A percentile compares a stretch with the other conserved stretches of the same genome.
phyloP scores from a whole-genome alignment of 2,888 invertebrate genomes.

The Xestia ashworthii region DNA sequence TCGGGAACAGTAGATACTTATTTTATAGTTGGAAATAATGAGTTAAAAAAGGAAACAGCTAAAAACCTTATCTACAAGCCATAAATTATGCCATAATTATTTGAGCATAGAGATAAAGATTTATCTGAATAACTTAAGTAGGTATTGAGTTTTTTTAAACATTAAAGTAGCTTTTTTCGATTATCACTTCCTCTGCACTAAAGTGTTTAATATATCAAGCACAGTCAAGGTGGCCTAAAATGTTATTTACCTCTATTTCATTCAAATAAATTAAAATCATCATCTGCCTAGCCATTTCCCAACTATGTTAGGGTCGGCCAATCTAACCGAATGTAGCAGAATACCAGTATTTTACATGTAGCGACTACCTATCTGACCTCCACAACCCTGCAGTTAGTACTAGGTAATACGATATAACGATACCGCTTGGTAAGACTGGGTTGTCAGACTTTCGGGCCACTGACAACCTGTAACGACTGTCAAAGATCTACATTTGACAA shows the following conservation, averaged over 20 bases:
- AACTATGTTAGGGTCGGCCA: background rate
- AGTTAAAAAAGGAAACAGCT: background rate
- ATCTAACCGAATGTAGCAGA: too few species aligned
- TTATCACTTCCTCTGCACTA: background rate
- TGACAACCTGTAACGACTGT: too few species aligned
- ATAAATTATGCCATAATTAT: background rate
- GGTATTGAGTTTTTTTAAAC: background rate
- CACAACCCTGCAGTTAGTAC: too few species aligned
- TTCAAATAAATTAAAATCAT: background rate
- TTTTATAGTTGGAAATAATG: background rate
- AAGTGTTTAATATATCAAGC: background rate
- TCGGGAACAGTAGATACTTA: background rate
- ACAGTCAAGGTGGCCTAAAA: background rate
- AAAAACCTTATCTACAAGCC: constrained; percentile 3
- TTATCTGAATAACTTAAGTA: background rate
- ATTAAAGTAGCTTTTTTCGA: background rate
- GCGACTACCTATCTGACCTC: too few species aligned
- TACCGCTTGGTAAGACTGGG: too few species aligned
- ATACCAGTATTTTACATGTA: too few species aligned
- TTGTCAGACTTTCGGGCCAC: too few species aligned
- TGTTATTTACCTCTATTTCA: background rate
- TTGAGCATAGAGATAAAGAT: constrained; percentile 5
- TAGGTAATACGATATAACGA: too few species aligned
- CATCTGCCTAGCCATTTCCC: background rate
- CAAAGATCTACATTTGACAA: too few species aligned